These are phyloP conservation scores for Rhinogobio ventralis DNA, from an alignment of 2,797 vertebrate species.

Conservation along the genomic window DNA sequence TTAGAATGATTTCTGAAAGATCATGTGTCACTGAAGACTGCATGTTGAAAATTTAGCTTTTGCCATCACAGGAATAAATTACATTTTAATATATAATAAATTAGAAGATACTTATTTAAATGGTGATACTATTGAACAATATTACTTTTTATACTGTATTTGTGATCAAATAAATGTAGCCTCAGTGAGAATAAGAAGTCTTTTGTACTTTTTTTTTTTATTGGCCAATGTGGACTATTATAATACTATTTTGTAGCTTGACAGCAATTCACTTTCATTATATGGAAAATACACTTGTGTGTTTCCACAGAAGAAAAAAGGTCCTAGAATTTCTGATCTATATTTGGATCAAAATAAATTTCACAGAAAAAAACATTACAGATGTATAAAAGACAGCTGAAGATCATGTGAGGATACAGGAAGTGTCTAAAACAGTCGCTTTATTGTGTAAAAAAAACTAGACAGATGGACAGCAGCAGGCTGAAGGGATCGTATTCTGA, in stretches of 20 bases:
- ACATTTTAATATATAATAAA: not conserved
- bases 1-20: not conserved
- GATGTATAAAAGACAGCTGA: not conserved
- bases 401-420: constrained; percentile 21
- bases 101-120: not conserved
- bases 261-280: not conserved
- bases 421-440: constrained; percentile 50
- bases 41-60: not conserved
- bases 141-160: no score
- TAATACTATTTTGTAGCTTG: not conserved
- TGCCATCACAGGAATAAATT: not conserved
- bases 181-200: no score
- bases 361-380: not conserved
- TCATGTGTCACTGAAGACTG: not conserved
- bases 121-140: no score
- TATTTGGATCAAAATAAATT: not conserved
- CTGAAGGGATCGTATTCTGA: constrained; percentile 40
- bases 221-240: no score
- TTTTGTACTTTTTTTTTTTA: no score
- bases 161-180: no score
- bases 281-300: no score
- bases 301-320: not conserved
- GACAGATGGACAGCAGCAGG: constrained; percentile 28
- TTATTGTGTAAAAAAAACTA: constrained; percentile 42
- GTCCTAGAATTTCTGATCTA: not conserved